phyloP scores from a whole-genome alignment of 2,113 vertebrate genomes.

The Hiodon tergisus region DNA sequence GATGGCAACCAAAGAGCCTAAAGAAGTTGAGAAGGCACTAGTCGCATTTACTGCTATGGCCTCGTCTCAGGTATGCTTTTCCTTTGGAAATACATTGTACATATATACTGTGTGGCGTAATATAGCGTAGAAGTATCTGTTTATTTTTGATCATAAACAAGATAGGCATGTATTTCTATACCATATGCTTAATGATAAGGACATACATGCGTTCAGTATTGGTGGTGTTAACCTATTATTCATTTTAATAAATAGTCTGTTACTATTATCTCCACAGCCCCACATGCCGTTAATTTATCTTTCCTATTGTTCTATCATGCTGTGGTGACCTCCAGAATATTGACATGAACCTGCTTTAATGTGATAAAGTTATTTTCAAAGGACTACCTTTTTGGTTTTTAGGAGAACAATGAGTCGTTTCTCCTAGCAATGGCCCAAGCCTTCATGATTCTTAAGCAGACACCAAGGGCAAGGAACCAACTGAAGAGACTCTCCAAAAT shows the following conservation, averaged over 20 bases:
- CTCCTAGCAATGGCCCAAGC: slow-evolving; percentile 53
- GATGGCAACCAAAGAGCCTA: slow-evolving; percentile 48
- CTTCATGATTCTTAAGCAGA: slow-evolving; percentile 50
- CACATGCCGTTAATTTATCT: neutral
- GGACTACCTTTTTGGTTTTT: slow-evolving; percentile 6
- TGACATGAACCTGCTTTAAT: neutral
- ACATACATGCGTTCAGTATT: neutral
- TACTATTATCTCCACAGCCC: no score
- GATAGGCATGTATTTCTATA: no score
- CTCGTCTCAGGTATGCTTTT: slow-evolving; percentile 38
- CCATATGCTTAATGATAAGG: no score
- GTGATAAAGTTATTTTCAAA: slow-evolving; percentile 1
- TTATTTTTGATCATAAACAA: no score
- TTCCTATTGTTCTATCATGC: neutral
- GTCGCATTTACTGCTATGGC: slow-evolving; percentile 46
- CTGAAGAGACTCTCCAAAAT: slow-evolving; percentile 53
- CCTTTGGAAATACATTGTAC: neutral
- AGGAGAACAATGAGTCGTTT: slow-evolving; percentile 40
- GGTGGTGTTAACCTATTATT: neutral
- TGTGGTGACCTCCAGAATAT: neutral
- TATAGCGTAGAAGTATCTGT: no score
- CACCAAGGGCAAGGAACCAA: slow-evolving; percentile 55
- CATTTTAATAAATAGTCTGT: neutral
- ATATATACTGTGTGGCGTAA: no score
- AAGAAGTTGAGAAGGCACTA: slow-evolving; percentile 47